phyloP scores from a whole-genome alignment of 1,140 invertebrate genomes.

The Heliconius eleuchia region DNA sequence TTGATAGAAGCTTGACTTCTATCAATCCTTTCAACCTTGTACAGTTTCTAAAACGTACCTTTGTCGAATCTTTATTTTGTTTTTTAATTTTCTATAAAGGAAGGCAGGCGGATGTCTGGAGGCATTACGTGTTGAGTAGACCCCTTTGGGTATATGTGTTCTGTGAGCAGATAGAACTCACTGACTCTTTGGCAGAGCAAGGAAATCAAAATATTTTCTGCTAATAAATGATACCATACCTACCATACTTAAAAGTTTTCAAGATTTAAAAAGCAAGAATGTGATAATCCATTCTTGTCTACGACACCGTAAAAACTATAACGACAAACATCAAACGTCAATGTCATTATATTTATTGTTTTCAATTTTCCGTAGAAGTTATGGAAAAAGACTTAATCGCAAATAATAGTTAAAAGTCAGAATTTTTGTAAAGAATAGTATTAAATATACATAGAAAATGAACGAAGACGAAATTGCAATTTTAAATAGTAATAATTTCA shows the following conservation, averaged over 20 bases:
- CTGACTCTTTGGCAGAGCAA: too few relatives aligned
- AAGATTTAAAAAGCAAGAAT: neutral
- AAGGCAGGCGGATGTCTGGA: too few relatives aligned
- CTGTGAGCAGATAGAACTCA: too few relatives aligned
- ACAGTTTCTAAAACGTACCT: too few relatives aligned
- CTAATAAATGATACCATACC: too few relatives aligned
- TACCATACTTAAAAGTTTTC: neutral
- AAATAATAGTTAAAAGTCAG: neutral
- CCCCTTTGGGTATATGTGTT: too few relatives aligned
- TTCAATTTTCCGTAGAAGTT: neutral
- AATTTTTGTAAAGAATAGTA: neutral
- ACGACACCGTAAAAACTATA: neutral
- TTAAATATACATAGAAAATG: constrained; percentile 42
- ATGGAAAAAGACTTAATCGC: neutral
- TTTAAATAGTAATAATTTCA: constrained; percentile 47
- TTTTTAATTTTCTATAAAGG: too few relatives aligned
- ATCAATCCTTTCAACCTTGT: too few relatives aligned
- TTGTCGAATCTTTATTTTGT: too few relatives aligned
- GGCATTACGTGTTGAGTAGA: too few relatives aligned
- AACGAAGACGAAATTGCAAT: constrained; percentile 63
- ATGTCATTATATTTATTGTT: neutral
- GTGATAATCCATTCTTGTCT: neutral
- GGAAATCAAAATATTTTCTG: too few relatives aligned
- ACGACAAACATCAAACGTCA: neutral
- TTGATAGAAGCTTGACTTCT: too few relatives aligned